Conservation (phyloP, 2,888 invertebrate species). For the Nemurella pictetii region DNA sequence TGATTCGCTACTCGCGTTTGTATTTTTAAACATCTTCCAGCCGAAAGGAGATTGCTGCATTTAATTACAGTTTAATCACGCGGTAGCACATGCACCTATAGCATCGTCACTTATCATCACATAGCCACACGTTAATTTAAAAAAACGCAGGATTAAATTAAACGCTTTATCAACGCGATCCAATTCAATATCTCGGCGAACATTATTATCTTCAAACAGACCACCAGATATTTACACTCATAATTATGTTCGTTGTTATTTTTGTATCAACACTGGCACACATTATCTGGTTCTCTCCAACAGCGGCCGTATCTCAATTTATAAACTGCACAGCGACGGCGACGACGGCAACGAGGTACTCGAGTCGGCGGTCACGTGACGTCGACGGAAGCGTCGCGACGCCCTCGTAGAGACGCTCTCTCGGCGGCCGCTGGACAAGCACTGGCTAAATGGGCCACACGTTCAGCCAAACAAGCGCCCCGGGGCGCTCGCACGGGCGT, state of each 20-base stretch:
- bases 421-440: neutral
- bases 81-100: neutral
- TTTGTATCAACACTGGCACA: neutral
- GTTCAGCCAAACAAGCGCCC: neutral
- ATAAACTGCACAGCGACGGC: neutral
- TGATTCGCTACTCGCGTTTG: too few species aligned
- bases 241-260: neutral
- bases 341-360: neutral
- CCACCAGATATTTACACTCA: neutral
- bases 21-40: too few species aligned
- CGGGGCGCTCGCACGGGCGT: neutral
- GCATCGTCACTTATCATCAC: neutral
- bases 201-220: neutral
- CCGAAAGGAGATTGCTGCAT: neutral
- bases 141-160: neutral
- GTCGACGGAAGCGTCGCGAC: neutral
- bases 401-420: neutral
- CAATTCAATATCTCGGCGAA: neutral
- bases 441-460: neutral
- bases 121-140: neutral
- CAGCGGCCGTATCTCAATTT: neutral
- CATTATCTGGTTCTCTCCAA: neutral
- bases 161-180: neutral
- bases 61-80: neutral
- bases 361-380: neutral